Conservation (phyloP, 2,113 vertebrate genomes). For the Oreochromis tanganicae region DNA sequence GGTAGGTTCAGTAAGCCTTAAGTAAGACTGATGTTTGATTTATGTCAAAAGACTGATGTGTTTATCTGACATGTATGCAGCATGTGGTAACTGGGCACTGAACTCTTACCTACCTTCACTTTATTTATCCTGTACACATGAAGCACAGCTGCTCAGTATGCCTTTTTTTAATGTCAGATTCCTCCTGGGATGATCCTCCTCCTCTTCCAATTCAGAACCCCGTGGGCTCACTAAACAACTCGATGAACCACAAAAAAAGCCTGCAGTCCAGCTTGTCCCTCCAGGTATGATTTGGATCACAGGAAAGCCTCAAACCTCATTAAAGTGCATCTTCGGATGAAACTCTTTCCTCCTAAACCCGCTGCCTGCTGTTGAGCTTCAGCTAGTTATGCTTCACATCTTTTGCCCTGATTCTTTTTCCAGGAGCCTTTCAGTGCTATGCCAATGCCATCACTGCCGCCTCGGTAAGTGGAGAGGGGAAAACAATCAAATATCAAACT, state of each 20-base stretch:
- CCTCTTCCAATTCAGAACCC: slow-evolving; percentile 83
- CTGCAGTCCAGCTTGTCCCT: neutral
- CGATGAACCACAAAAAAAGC: slow-evolving; percentile 50
- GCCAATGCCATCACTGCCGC: slow-evolving; percentile 69
- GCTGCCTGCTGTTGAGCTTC: neutral
- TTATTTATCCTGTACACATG: neutral
- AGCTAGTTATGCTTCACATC: neutral
- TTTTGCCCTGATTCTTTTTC: slow-evolving; percentile 23
- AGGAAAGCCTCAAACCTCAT: neutral
- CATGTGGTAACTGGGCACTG: neutral
- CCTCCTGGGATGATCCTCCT: slow-evolving; percentile 70
- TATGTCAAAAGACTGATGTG: neutral
- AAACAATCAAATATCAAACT: neutral
- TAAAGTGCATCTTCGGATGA: neutral
- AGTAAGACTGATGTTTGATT: neutral
- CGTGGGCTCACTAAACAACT: slow-evolving; percentile 68
- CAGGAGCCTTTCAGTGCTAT: slow-evolving; percentile 67
- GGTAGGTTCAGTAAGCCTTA: slow-evolving; percentile 41
- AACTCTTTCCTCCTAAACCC: neutral
- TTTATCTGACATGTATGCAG: neutral
- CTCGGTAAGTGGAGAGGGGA: slow-evolving; percentile 70
- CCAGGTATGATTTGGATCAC: slow-evolving; percentile 26
- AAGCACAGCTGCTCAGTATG: neutral
- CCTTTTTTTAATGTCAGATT: slow-evolving; percentile 65
- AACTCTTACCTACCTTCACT: neutral